These are phyloP conservation scores for Silurus meridionalis DNA, from an alignment of 2,113 vertebrate species.

Conservation along the genomic window DNA sequence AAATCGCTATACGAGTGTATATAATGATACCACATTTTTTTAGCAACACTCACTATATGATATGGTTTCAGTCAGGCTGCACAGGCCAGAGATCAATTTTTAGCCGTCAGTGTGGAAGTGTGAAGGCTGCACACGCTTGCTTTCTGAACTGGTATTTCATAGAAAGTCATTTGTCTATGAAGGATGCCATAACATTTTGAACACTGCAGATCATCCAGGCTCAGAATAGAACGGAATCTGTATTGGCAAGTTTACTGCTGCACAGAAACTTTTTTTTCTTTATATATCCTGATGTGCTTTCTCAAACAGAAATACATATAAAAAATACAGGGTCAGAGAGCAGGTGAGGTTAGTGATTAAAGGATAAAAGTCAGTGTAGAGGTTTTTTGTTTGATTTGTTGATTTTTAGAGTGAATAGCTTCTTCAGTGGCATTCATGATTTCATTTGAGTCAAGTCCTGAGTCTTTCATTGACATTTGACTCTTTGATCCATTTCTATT, in stretches of 20 bases:
- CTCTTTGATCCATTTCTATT: not conserved
- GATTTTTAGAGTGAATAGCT: not conserved
- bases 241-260: not conserved
- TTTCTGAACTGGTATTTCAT: not conserved
- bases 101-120: not conserved
- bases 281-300: not conserved
- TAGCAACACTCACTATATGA: not conserved
- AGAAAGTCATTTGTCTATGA: conserved; percentile 7
- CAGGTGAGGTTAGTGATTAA: not conserved
- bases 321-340: not conserved
- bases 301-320: not conserved
- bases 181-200: conserved; percentile 3
- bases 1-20: not conserved
- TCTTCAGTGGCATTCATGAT: not conserved
- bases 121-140: not conserved
- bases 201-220: conserved; percentile 3
- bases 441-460: not conserved
- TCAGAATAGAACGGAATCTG: conserved; percentile 20
- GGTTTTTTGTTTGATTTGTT: not conserved
- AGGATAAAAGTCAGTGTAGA: not conserved
- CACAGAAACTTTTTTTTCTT: not conserved
- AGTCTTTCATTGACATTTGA: not conserved
- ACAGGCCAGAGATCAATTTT: not conserved
- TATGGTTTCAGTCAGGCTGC: not conserved
- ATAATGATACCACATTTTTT: not conserved